Evolutionary conservation across 92 coral and sea anemone genomes (phyloP).

Genomic region (Zoanthus gigantus): DNA sequence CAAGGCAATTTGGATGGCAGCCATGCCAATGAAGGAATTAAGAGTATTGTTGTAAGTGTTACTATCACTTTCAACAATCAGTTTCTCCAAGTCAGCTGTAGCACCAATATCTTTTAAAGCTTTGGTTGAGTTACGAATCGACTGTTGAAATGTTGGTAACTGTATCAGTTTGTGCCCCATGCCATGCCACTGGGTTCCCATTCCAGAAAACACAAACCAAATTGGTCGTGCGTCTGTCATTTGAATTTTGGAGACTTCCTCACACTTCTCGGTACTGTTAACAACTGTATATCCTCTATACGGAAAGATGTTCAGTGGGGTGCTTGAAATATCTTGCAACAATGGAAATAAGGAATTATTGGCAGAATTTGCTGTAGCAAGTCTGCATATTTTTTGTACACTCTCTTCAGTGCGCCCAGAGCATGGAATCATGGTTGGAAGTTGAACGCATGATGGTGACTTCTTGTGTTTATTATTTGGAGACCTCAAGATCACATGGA

Average conservation of each 20-base stretch:
- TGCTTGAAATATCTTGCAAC: constrained; percentile 67
- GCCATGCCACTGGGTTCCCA: constrained; percentile 91
- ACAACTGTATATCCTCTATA: constrained; percentile 76
- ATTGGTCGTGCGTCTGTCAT: constrained; percentile 60
- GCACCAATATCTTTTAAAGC: constrained; percentile 65
- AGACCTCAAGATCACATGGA: constrained; percentile 77
- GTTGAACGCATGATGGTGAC: constrained; percentile 3
- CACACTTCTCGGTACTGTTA: constrained; percentile 57
- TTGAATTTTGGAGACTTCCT: constrained; percentile 66
- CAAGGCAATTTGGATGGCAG: constrained; percentile 83
- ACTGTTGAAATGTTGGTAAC: constrained; percentile 70
- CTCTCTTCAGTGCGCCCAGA: constrained; percentile 82
- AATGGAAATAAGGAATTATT: constrained; percentile 63
- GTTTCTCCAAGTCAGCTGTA: constrained; percentile 70
- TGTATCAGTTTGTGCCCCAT: constrained; percentile 84
- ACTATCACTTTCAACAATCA: constrained; percentile 70
- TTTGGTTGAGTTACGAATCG: constrained; percentile 65
- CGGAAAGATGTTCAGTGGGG: constrained; percentile 71
- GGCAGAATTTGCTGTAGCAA: constrained; percentile 56
- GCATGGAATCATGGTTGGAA: constrained; percentile 72
- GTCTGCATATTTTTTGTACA: constrained; percentile 61
- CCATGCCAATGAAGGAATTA: constrained; percentile 84
- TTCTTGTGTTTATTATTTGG: constrained; percentile 46
- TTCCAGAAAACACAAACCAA: constrained; percentile 87
- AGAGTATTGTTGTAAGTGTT: constrained; percentile 70